Evolutionary conservation across 2,797 vertebrate species (phyloP), one percentile per base, ranked within the genome.

Genomic region (Sebastes baramenuke): DNA sequence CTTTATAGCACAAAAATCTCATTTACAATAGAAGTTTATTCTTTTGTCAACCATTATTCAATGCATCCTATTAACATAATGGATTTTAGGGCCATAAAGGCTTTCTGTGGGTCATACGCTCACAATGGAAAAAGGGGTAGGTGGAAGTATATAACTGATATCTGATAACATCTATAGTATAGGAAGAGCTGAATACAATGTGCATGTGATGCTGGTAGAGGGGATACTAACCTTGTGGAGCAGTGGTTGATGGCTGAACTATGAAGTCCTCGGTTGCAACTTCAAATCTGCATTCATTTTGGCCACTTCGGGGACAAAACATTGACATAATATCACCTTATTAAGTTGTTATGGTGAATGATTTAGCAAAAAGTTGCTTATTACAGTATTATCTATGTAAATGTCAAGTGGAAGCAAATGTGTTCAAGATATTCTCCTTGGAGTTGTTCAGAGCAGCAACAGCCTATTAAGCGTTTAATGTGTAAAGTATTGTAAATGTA

Each of bases 41-140:
- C 18, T 64, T 67, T 70, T 75, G 16, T 75, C 72, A 68, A 25
- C 22, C 14, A 32, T 71, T 64, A 62, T 52, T 74, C 56, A 46
- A 5, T 13, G 11, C 25, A 16, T 38, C 6, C 14, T 27, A 46
- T 83, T 77, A 79, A 49, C 67, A 70, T 58, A 75, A 71, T 62
- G 20, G 55, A 61, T 67, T 54, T 67, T 32, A 55, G 32, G 11
- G 13, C 14, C 34, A 61, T 55, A 29, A 58, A 69, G 34, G 58
- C n/a, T 61, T 46, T 70, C 61, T 62, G 10, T 32, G 36, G 72
- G 30, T 76, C 29, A 67, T 58, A 36, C 34, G 29, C 27, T 75
- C 61, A 59, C 62, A 24, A 22, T 65, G 6, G 42, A 55, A 72
- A 55, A 9, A 8, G 30, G 5, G 59, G 38, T 36, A 32, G 24